Conservation (phyloP, 1,140 invertebrate species). For the Drosophila bipectinata region DNA sequence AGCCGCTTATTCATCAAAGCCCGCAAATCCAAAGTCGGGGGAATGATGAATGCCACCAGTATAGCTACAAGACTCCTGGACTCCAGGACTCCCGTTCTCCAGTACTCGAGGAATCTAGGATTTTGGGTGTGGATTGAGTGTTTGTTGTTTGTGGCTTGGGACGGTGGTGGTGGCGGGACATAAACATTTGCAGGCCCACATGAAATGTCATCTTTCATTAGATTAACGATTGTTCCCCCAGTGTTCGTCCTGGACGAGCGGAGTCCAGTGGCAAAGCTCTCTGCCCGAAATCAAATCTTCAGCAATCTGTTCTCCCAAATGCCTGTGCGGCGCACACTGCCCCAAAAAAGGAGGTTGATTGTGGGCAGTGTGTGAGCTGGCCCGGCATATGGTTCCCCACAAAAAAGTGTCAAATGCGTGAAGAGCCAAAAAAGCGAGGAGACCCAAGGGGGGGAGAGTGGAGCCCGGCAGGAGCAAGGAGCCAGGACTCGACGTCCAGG, state of each 20-base stretch:
- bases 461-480: conserved; percentile 20
- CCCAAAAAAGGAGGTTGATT: conserved; percentile 1
- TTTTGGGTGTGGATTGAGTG: neutral
- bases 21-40: conserved; percentile 13
- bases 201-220: conserved; percentile 77
- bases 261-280: conserved; percentile 33
- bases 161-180: conserved; percentile 39
- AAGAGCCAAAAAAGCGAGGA: neutral
- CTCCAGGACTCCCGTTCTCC: neutral
- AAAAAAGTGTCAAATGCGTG: conserved; percentile 76
- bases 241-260: neutral
- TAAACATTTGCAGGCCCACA: conserved; percentile 45
- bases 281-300: conserved; percentile 76
- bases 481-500: conserved; percentile 45
- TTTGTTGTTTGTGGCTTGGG: no score
- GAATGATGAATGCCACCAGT: conserved; percentile 72
- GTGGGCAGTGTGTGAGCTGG: neutral
- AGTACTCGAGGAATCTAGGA: neutral
- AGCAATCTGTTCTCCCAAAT: conserved; percentile 74
- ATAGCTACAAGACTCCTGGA: neutral
- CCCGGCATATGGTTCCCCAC: conserved; percentile 33
- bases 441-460: neutral
- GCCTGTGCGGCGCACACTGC: conserved; percentile 26
- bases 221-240: conserved; percentile 69
- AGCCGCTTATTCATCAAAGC: conserved; percentile 68